Conservation (phyloP, 2,888 invertebrate species). For the Dicycla oo region DNA sequence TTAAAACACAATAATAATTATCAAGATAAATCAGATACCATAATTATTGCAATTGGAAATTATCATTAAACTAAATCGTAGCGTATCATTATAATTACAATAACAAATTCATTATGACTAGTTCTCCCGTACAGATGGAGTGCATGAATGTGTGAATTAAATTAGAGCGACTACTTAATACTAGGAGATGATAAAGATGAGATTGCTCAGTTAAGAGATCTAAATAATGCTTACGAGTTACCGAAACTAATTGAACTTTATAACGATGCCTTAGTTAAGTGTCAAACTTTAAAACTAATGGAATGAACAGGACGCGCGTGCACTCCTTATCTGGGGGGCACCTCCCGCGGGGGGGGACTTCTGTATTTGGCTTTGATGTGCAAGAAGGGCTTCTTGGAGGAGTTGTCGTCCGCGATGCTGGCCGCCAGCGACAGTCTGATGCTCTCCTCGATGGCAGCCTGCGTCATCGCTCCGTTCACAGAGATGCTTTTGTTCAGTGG, state of each 20-base stretch:
- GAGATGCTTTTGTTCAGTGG: slow-evolving; percentile 79
- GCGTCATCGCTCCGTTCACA: slow-evolving; percentile 80
- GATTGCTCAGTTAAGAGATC: slow-evolving; percentile 83
- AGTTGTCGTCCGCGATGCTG: slow-evolving; percentile 79
- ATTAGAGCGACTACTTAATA: slow-evolving; percentile 70
- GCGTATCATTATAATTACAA: slow-evolving; percentile 60
- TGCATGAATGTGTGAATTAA: slow-evolving; percentile 72
- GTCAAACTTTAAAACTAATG: slow-evolving; percentile 79
- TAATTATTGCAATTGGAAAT: slow-evolving; percentile 73
- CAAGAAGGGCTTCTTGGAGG: slow-evolving; percentile 90
- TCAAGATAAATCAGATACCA: slow-evolving; percentile 65
- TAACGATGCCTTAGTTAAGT: slow-evolving; percentile 61
- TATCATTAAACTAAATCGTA: slow-evolving; percentile 64
- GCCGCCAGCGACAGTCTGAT: slow-evolving; percentile 85
- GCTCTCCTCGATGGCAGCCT: slow-evolving; percentile 88
- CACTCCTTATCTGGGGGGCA: slow-evolving; percentile 89
- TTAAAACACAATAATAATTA: slow-evolving; percentile 67
- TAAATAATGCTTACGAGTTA: slow-evolving; percentile 76
- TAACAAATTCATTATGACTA: slow-evolving; percentile 78
- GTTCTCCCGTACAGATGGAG: slow-evolving; percentile 77
- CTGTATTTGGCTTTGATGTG: slow-evolving; percentile 94
- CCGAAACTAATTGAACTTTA: slow-evolving; percentile 67
- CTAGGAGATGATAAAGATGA: slow-evolving; percentile 73
- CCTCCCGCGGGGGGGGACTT: slow-evolving; percentile 92
- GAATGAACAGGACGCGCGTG: slow-evolving; percentile 72